These are phyloP conservation scores for Dicrurus megarhynchus DNA, from an alignment of 2,113 vertebrate genomes.

Conservation along the genomic window DNA sequence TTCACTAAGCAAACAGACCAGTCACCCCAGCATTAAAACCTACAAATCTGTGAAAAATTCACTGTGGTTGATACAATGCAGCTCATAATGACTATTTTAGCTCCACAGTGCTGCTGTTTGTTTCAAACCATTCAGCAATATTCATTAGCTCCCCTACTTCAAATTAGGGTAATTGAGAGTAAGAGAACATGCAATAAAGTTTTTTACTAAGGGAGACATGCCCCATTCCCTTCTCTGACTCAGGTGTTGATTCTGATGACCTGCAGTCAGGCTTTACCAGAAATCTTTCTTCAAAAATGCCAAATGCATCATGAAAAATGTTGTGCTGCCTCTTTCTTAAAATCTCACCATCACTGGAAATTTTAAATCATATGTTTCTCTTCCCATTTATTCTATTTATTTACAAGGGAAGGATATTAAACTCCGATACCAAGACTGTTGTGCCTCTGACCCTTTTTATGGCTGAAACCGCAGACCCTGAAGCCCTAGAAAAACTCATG, in stretches of 20 bases:
- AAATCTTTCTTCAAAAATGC: neutral
- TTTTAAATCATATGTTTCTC: neutral
- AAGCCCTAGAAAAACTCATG: neutral
- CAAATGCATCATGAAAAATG: neutral
- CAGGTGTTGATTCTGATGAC: neutral
- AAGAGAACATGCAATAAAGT: neutral
- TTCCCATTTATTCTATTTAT: neutral
- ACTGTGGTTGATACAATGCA: neutral
- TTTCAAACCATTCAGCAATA: slow-evolving; percentile 42
- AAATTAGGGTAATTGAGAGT: slow-evolving; percentile 13
- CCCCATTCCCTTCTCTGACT: neutral
- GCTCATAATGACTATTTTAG: neutral
- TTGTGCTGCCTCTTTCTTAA: neutral
- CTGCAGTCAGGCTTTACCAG: neutral
- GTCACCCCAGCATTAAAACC: neutral
- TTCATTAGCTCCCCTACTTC: neutral
- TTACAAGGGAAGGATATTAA: neutral
- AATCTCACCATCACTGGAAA: neutral
- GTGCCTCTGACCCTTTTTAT: neutral
- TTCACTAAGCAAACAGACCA: neutral
- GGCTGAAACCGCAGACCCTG: neutral
- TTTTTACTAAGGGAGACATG: neutral
- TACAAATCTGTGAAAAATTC: neutral
- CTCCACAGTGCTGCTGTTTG: neutral
- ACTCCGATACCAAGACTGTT: neutral